Evolutionary conservation across 2,888 invertebrate genomes (phyloP).

Genomic region (Papilio gigon): DNA sequence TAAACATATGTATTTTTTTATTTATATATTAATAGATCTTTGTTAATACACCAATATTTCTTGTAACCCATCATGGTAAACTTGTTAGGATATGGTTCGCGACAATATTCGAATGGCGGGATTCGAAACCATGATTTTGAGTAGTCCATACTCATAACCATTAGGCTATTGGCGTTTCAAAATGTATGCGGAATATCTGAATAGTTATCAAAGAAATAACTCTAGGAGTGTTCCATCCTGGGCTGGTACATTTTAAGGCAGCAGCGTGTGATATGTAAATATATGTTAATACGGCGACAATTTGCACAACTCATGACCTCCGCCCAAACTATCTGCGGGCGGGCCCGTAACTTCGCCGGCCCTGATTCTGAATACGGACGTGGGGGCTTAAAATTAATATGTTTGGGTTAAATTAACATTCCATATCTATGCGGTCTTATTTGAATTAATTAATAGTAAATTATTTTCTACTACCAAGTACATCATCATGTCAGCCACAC

Average conservation of each 20-base stretch:
- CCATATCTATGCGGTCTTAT: slow-evolving; percentile 26
- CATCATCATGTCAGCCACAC: no score
- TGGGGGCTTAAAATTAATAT: slow-evolving; percentile 77
- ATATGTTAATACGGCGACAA: slow-evolving; percentile 55
- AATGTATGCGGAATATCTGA: slow-evolving; percentile 37
- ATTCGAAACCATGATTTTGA: no score
- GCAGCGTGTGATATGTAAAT: slow-evolving; percentile 71
- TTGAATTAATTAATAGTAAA: slow-evolving; percentile 37
- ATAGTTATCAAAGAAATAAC: slow-evolving; percentile 41
- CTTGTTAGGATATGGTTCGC: no score
- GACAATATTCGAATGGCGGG: no score
- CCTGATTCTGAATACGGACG: slow-evolving; percentile 67
- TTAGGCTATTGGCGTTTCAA: no score
- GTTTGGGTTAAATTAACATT: slow-evolving; percentile 70
- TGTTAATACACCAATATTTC: no score
- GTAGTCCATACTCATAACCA: no score
- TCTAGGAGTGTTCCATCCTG: slow-evolving; percentile 15
- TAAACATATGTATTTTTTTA: no score
- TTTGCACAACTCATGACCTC: slow-evolving; percentile 66
- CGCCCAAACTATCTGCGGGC: slow-evolving; percentile 57
- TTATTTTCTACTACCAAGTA: slow-evolving; percentile 16
- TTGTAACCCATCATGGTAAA: no score
- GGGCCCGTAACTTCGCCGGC: slow-evolving; percentile 63
- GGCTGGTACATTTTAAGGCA: slow-evolving; percentile 42
- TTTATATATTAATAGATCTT: no score